Conservation (phyloP, 2,113 vertebrate genomes). For the Anas platyrhynchos region DNA sequence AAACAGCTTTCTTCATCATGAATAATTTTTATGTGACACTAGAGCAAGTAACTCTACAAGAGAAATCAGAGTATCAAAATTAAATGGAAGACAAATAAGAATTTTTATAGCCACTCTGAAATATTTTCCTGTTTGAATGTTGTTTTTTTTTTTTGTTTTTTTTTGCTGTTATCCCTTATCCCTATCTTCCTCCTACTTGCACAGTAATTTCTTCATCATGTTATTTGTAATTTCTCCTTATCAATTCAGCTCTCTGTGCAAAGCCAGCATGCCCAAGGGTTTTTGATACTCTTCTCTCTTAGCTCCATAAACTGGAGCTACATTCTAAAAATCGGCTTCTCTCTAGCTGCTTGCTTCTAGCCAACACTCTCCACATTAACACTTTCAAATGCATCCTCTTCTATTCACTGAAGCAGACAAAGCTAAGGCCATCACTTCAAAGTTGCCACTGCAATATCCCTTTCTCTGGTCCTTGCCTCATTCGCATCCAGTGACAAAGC, state of each 20-base stretch:
- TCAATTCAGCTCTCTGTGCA: neutral
- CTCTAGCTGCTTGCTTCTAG: neutral
- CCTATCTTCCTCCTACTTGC: neutral
- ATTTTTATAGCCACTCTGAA: neutral
- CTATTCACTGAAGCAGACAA: neutral
- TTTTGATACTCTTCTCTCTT: neutral
- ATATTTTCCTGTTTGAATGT: neutral
- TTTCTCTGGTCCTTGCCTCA: neutral
- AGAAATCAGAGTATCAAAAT: neutral
- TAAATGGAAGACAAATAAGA: neutral
- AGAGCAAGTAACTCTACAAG: neutral
- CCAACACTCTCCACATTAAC: neutral
- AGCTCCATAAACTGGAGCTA: neutral
- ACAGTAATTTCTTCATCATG: neutral
- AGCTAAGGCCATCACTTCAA: neutral
- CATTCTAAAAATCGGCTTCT: neutral
- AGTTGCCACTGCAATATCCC: neutral
- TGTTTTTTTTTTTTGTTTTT: accelerated
- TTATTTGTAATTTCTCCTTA: neutral
- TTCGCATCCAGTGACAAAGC: neutral
- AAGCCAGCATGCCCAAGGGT: neutral
- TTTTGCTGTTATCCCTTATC: neutral
- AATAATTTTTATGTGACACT: neutral
- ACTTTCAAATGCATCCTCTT: neutral
- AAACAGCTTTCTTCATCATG: neutral